Conservation (phyloP, 2,797 vertebrate species). For the Anabas testudineus region DNA sequence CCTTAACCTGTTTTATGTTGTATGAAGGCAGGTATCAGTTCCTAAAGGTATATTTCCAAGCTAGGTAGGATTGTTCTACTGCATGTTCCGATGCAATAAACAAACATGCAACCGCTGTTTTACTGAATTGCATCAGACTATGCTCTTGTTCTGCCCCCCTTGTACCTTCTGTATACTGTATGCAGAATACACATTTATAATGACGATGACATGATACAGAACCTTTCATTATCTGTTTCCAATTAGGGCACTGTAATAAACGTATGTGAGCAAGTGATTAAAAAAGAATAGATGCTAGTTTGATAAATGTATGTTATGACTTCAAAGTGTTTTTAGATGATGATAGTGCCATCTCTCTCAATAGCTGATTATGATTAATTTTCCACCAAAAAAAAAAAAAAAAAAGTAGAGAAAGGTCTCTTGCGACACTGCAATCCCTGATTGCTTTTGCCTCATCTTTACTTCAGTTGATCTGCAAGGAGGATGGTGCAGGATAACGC, state of each 20-base stretch:
- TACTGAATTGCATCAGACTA: background rate
- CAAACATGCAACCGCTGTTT: background rate
- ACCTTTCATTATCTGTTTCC: slow-evolving; percentile 32
- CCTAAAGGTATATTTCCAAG: too few species aligned
- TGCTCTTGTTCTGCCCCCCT: too few species aligned
- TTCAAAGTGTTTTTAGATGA: slow-evolving; percentile 15
- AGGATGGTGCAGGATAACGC: background rate
- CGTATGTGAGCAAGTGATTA: slow-evolving; percentile 18
- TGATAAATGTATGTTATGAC: slow-evolving; percentile 21
- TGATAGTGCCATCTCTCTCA: slow-evolving; percentile 9
- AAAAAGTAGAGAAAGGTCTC: background rate
- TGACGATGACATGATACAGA: slow-evolving; percentile 1
- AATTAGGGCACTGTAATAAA: slow-evolving; percentile 20
- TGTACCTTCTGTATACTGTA: background rate
- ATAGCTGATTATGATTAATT: slow-evolving; percentile 42
- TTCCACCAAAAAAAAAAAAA: background rate
- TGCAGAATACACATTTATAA: background rate
- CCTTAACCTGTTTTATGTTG: too few species aligned
- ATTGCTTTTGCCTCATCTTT: slow-evolving; percentile 5
- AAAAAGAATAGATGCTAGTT: slow-evolving; percentile 13
- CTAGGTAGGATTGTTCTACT: too few species aligned
- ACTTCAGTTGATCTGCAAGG: slow-evolving; percentile 14
- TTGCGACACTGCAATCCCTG: slow-evolving; percentile 21
- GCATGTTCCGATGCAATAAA: too few species aligned
- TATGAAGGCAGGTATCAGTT: too few species aligned